Percentiles rank a stretch among this genome's conserved stretches.
phyloP scores from a whole-genome alignment of 2,888 invertebrate genomes.

The Heliconius charithonia region DNA sequence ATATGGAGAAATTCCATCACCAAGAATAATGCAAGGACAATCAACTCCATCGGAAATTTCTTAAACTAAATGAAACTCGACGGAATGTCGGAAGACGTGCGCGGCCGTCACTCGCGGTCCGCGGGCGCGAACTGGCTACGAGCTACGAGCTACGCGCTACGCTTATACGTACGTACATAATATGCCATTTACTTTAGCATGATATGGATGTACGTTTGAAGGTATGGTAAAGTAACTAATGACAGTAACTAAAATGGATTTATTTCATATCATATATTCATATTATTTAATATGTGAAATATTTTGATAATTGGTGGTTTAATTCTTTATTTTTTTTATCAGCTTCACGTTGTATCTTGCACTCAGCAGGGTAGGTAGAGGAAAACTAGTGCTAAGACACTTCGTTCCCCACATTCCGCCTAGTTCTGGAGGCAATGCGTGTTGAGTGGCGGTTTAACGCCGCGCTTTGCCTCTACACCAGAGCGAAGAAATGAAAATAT shows the following conservation, averaged over 20 bases:
- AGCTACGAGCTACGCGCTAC: conserved; percentile 62
- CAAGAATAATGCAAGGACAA: conserved; percentile 24
- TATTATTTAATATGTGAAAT: neutral
- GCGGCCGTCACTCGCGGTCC: conserved; percentile 72
- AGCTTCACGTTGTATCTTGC: too few species aligned
- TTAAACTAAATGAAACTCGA: conserved; percentile 41
- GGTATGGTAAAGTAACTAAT: neutral
- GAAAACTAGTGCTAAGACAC: too few species aligned
- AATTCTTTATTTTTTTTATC: too few species aligned
- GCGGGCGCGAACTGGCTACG: conserved; percentile 57
- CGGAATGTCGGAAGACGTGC: conserved; percentile 52
- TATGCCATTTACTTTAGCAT: neutral
- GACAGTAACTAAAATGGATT: neutral
- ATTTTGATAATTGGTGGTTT: too few species aligned
- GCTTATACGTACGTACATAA: conserved; percentile 35
- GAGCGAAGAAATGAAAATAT: too few species aligned
- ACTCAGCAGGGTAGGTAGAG: too few species aligned
- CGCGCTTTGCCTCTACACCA: too few species aligned
- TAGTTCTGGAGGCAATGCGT: too few species aligned
- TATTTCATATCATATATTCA: too few species aligned
- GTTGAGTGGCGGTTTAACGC: too few species aligned
- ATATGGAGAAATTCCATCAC: conserved; percentile 23
- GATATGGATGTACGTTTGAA: neutral
- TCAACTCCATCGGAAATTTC: conserved; percentile 40
- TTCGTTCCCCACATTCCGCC: too few species aligned